phyloP scores from a whole-genome alignment of 37 sponge, comb jelly and placozoan species.

The Spongilla lacustris region DNA sequence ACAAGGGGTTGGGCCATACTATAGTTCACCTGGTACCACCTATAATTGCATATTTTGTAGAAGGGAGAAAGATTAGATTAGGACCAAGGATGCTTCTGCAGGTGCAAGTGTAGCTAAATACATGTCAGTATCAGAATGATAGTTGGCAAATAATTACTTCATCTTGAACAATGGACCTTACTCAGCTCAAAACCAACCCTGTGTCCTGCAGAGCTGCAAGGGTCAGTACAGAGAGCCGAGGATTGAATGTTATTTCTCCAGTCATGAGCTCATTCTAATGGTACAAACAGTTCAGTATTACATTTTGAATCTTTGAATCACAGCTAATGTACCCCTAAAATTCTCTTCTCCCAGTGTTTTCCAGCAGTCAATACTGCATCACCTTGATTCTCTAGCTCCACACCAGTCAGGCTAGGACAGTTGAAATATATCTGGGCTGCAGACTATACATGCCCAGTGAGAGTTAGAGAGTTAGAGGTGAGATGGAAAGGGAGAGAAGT shows the following conservation, averaged over 20 bases:
- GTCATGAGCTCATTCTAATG: constrained; percentile 88
- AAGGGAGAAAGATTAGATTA: neutral
- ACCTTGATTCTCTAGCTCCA: constrained; percentile 89
- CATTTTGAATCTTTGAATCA: neutral
- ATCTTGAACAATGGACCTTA: too few species aligned
- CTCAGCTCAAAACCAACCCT: constrained; percentile 77
- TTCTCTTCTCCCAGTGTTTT: constrained; percentile 86
- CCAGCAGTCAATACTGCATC: constrained; percentile 44
- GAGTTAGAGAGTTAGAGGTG: too few species aligned
- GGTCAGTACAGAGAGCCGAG: constrained; percentile 70
- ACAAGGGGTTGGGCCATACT: constrained; percentile 41
- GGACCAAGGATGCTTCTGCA: too few species aligned
- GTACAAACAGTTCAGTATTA: neutral
- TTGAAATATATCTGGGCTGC: constrained; percentile 68
- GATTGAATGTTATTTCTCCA: constrained; percentile 68
- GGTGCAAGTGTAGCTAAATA: neutral
- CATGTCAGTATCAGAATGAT: too few species aligned
- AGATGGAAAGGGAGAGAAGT: too few species aligned
- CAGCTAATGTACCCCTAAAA: constrained; percentile 48
- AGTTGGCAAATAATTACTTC: neutral
- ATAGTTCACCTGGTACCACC: constrained; percentile 76
- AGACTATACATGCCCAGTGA: constrained; percentile 20
- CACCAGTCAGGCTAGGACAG: constrained; percentile 64
- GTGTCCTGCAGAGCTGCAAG: constrained; percentile 78
- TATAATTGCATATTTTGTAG: neutral